These are phyloP conservation scores for Cydia splendana DNA, from an alignment of 1,140 invertebrate species.

Conservation along the genomic window DNA sequence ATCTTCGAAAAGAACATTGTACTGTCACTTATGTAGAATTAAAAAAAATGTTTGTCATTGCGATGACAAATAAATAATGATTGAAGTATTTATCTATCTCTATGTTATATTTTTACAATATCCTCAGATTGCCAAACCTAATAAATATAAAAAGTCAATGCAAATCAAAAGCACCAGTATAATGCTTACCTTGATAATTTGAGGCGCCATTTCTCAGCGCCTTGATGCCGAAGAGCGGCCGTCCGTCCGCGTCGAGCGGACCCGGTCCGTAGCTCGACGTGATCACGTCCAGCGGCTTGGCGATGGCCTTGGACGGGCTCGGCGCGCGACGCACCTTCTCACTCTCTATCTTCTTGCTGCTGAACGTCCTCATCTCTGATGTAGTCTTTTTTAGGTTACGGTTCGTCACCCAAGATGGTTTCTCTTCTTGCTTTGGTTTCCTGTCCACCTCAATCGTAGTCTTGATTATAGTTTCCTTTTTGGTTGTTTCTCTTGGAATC, in stretches of 20 bases:
- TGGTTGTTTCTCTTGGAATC: conserved; percentile 45
- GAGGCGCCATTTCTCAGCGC: conserved; percentile 84
- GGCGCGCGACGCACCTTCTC: conserved; percentile 67
- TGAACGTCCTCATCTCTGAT: conserved; percentile 68
- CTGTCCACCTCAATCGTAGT: conserved; percentile 63
- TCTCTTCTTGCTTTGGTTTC: conserved; percentile 64
- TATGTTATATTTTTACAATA: no score
- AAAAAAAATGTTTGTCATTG: no score
- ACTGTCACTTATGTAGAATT: no score
- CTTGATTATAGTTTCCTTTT: conserved; percentile 66
- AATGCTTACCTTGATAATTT: conserved; percentile 75
- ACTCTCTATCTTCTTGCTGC: conserved; percentile 69
- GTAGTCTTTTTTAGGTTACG: conserved; percentile 77
- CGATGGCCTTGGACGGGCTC: conserved; percentile 68
- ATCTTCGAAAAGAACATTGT: no score
- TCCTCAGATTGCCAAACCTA: no score
- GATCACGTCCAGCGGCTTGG: conserved; percentile 81
- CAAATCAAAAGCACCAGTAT: background rate
- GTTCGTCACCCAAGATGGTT: conserved; percentile 81
- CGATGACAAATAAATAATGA: no score
- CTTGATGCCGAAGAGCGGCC: conserved; percentile 87
- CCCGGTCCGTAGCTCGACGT: conserved; percentile 91
- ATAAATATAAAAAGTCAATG: no score
- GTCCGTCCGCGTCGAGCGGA: conserved; percentile 88
- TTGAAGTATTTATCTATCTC: no score